phyloP scores from a whole-genome alignment of 2,113 vertebrate species.

The Puffinus mauretanicus region DNA sequence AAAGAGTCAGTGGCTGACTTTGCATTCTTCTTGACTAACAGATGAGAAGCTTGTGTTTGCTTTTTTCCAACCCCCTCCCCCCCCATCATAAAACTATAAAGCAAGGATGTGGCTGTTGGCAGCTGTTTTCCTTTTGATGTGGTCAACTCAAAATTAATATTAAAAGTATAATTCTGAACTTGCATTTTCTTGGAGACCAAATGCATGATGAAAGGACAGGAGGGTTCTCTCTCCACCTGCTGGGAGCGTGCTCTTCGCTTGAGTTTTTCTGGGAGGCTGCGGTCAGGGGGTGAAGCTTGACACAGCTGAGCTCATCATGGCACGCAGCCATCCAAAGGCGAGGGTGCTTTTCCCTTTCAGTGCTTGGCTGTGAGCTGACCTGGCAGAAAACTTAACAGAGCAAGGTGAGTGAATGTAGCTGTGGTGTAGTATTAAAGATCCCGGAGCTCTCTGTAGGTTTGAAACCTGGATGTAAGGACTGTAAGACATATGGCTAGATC shows the following conservation, averaged over 20 bases:
- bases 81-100: not conserved
- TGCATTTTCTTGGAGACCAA: not conserved
- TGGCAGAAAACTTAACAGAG: not conserved
- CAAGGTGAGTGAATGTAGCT: not conserved
- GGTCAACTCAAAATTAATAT: not conserved
- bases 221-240: constrained; percentile 1
- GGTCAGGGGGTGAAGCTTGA: not conserved
- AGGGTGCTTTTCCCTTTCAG: not conserved
- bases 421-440: not conserved
- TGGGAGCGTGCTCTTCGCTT: not conserved
- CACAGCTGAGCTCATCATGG: not conserved
- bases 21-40: not conserved
- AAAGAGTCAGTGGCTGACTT: not conserved
- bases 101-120: not conserved
- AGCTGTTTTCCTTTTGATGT: not conserved
- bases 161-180: not conserved
- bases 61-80: not conserved
- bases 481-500: not conserved
- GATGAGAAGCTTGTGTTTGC: not conserved
- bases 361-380: not conserved
- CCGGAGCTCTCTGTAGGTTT: not conserved
- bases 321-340: not conserved
- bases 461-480: not conserved
- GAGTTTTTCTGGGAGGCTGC: not conserved
- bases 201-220: not conserved